These are phyloP conservation scores for Odontomyia ornata DNA, from an alignment of 2,888 invertebrate genomes.

Conservation along the genomic window DNA sequence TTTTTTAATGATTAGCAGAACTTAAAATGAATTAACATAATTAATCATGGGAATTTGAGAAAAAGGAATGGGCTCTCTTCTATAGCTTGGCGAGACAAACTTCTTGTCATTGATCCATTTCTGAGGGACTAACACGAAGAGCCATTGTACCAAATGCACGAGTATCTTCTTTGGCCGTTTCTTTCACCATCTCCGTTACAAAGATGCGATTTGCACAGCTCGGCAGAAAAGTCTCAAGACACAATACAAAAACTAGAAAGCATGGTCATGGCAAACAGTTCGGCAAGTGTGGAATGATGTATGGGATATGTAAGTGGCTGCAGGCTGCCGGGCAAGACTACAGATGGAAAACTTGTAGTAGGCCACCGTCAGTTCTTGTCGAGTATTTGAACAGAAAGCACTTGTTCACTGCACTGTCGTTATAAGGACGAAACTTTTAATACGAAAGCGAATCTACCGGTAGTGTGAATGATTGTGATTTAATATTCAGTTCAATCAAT, in stretches of 20 bases:
- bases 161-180: not conserved
- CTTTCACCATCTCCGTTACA: not conserved
- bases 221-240: not conserved
- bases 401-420: not conserved
- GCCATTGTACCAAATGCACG: not conserved
- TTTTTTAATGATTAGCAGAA: too few species aligned
- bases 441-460: not conserved
- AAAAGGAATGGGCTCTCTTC: not conserved
- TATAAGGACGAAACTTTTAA: too few species aligned
- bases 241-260: constrained; percentile 3
- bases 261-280: constrained; percentile 24
- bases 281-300: not conserved
- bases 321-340: constrained; percentile 8
- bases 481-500: not conserved
- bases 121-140: not conserved
- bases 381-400: constrained; percentile 33
- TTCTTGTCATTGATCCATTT: not conserved
- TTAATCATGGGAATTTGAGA: not conserved
- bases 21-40: not conserved
- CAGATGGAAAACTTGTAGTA: constrained; percentile 24
- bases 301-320: not conserved
- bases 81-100: not conserved
- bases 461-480: not conserved
- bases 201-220: constrained; percentile 16
- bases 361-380: constrained; percentile 24